Evolutionary conservation across 1,140 invertebrate genomes (phyloP), one percentile per base, ranked within the genome.

Genomic region (Aporrectodea caliginosa): DNA sequence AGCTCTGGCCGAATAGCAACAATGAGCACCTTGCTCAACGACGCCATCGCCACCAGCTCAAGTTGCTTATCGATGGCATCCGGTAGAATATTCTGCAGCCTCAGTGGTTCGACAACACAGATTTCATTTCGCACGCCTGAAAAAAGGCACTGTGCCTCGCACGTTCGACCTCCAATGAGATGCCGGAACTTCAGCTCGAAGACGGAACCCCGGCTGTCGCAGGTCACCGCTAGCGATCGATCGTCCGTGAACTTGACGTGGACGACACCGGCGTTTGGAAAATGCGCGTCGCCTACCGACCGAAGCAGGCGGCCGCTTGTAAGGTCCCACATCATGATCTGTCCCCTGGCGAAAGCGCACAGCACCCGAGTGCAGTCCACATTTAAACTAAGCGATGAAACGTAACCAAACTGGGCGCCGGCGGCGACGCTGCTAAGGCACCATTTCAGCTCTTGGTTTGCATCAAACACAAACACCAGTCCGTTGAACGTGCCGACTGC

Each of bases 161-260:
- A 95, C 12, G 93, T 93, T 77, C 96, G 90, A 1, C 96, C 93
- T 1, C 96, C 96, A 84, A 98, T 91, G 2, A 94, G 92, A 78
- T 95, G 90, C 82, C 94, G 95, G 84, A 98, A 96, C 84, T 92
- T 93, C 16, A 98, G 90, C 84, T 98, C 93, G 91, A 97, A 99
- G 1, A 98, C 96, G n/a, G 95, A 98, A 0, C 97, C 97, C 16
- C 96, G 96, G 79, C 94, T 97, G 87, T 99, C 96, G 30, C 94
- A 93, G 74, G 95, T 94, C n/a, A 98, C 88, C 2, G 94, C 94
- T 74, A 95, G 85, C 2, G 92, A 92, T 35, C 91, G 90, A 80
- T 90, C 91, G 88, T 93, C 93, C 87, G 93, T 93, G 85, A 93
- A 94, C 92, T 94, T 89, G 73, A 98, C 90, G 87, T 95, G 93